Base-by-base conservation (phyloP, 2,797 vertebrate genomes). In the Sarcophilus harrisii region DNA sequence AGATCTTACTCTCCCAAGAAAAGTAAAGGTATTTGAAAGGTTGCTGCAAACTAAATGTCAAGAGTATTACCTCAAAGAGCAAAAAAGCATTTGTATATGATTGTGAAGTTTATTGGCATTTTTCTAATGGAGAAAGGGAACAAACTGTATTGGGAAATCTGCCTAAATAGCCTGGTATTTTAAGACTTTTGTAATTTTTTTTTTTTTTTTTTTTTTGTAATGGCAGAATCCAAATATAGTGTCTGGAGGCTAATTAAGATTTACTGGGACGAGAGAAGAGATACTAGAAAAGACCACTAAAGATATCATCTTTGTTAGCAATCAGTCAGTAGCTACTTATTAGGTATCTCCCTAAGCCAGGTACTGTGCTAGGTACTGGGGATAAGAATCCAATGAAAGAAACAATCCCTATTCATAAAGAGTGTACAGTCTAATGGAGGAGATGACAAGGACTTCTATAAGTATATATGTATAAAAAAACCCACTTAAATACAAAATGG, bases 61-160 rank as follows among this genome's bases (percentile, higher is more conserved):
- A 94, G 49, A 52, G 21, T 0, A 90, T 38, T 21, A 38, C 6
- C 6, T 73, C 29, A 87, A 87, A 52, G 54, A 27, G 81, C 5
- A 55, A 5, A 9, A 57, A 10, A 30, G 30, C 9, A 90, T 90
- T 92, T 91, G 57, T 28, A 52, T 54, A 32, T 9, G 28, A 30
- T 14, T 38, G 2, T 81, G 66, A n/a, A 6, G 27, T 81, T 95
- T 95, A 38, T 4, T 45, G n/a, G 58, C 18, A 45, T 30, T 93
- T 91, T 94, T 93, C 58, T 62, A 81, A 81, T 81, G 8, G 62
- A 45, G 55, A 58, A 52, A 73, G 49, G 49, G 14, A 38, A 24
- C 62, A n/a, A 45, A 38, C 6, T 38, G 38, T 38, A 73, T 57
- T 60, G 93, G 90, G 92, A 95, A 97, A 91, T 94, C 45, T 81